Evolutionary conservation across 2,888 invertebrate species (phyloP), one percentile per base, ranked within the genome.

Genomic region (Folsomia manolachei): DNA sequence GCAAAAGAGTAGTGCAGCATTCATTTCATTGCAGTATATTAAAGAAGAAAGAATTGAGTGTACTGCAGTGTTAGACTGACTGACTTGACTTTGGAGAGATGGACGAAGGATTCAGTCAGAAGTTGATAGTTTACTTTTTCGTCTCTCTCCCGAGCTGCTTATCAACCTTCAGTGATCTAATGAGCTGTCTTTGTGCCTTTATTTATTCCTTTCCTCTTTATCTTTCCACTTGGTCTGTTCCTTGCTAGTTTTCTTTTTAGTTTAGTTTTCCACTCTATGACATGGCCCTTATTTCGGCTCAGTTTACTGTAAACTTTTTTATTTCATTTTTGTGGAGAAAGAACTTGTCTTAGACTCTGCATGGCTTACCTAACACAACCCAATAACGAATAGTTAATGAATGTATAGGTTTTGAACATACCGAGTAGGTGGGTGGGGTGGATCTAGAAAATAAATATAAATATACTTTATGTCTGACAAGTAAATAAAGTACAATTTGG

Each of bases 111-210:
- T 39, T 39, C 39, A 39, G 39, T 39, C 39, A 39, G 14, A 39
- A 39, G 39, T 39, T 39, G 39, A 39, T 39, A 39, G 39, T 39
- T 39, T 39, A 39, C 39, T 39, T 39, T 14, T 39, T 39, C 39
- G 4, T n/a, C n/a, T n/a, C n/a, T n/a, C n/a, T 9, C 14, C 39
- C 39, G 39, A 39, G 14, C 39, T 39, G 39, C 39, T 56, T 56
- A 56, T 56, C 56, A 18, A 56, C 56, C 19, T 56, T 56, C 39
- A 39, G 39, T 56, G 56, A 56, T 56, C 56, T 56, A 56, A 56
- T 56, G 56, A 56, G 56, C 56, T 56, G 56, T 56, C 56, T 56
- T 56, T 56, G 56, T 56, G 19, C 56, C 39, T 56, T 56, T 56
- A 56, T 56, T 56, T 56, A 56, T 56, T 56, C 21, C 56, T 56